Evolutionary conservation across 1,140 invertebrate species (phyloP).

Genomic region (Platorchestia sp.): DNA sequence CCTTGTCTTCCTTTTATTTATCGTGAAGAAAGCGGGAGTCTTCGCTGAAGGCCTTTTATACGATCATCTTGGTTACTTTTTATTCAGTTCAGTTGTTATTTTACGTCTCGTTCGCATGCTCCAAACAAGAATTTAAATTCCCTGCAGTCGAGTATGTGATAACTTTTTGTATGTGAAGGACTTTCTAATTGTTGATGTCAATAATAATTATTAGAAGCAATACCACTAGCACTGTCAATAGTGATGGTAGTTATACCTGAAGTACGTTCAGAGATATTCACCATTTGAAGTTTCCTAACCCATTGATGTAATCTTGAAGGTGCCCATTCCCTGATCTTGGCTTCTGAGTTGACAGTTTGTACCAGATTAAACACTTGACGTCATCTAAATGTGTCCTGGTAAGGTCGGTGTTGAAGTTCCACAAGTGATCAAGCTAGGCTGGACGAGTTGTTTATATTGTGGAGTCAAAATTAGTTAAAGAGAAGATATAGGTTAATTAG

Average conservation of each 20-base stretch:
- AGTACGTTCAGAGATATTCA: not conserved
- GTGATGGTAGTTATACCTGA: not conserved
- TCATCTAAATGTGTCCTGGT: too few species aligned
- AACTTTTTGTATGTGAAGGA: too few species aligned
- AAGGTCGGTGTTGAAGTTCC: not conserved
- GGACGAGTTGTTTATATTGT: not conserved
- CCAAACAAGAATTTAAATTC: too few species aligned
- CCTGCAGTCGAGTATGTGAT: too few species aligned
- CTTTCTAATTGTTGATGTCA: not conserved
- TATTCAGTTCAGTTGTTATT: too few species aligned
- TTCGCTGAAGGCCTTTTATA: too few species aligned
- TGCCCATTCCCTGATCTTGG: not conserved
- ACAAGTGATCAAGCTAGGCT: not conserved
- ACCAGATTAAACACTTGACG: not conserved
- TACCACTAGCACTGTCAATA: not conserved
- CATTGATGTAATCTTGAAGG: not conserved
- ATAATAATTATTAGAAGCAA: not conserved
- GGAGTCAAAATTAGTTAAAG: not conserved
- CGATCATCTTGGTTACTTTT: too few species aligned
- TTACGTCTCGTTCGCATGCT: too few species aligned
- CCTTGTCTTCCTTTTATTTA: too few species aligned
- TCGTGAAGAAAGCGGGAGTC: too few species aligned
- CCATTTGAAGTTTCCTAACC: not conserved
- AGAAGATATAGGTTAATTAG: not conserved
- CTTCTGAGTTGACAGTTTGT: not conserved